phyloP scores from a whole-genome alignment of 2,797 vertebrate genomes.

The Gymnothorax javanicus region DNA sequence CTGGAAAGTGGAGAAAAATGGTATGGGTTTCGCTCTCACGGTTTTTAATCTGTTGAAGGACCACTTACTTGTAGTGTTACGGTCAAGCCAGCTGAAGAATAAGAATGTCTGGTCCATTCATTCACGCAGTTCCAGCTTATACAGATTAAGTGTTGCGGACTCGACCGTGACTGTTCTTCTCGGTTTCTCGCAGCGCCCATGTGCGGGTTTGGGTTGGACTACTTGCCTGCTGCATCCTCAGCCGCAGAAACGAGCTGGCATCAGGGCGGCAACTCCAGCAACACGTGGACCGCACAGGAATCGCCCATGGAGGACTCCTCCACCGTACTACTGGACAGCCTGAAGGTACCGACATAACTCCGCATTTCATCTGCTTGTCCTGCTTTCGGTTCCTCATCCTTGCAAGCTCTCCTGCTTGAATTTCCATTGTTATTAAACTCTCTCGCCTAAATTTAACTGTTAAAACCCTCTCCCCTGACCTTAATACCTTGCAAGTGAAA shows the following conservation, averaged over 20 bases:
- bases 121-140: background rate
- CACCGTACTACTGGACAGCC: slow-evolving; percentile 91
- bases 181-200: slow-evolving; percentile 62
- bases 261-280: slow-evolving; percentile 76
- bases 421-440: background rate
- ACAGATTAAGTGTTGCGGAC: background rate
- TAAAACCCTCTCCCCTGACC: background rate
- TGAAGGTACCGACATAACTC: slow-evolving; percentile 78
- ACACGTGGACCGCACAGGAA: slow-evolving; percentile 89
- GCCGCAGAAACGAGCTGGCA: slow-evolving; percentile 91
- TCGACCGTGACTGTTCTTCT: background rate
- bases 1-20: slow-evolving; percentile 95
- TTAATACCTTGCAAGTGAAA: too few species aligned
- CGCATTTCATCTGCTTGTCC: background rate
- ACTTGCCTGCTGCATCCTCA: slow-evolving; percentile 79
- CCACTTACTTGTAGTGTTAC: background rate
- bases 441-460: background rate
- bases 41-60: too few species aligned
- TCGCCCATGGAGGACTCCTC: slow-evolving; percentile 91
- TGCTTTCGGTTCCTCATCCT: background rate
- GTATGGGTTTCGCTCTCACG: slow-evolving; percentile 54
- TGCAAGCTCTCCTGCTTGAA: background rate
- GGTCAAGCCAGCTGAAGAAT: background rate
- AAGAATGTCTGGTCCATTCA: background rate
- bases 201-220: slow-evolving; percentile 91